phyloP scores from a whole-genome alignment of 2,113 vertebrate species.

The Lasiurus borealis region DNA sequence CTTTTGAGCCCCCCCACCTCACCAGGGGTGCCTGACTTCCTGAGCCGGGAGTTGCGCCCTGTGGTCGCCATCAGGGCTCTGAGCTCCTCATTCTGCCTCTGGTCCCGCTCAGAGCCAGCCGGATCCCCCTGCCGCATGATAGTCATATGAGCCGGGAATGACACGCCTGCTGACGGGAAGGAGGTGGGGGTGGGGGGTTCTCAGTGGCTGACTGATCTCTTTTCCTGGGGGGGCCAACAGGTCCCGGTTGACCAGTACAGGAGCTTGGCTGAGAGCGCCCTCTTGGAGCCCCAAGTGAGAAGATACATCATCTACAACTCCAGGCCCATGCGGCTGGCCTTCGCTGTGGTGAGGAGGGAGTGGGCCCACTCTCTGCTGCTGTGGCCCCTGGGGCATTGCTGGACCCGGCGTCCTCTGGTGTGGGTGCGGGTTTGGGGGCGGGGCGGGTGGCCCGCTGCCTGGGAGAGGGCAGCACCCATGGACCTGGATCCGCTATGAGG shows the following conservation, averaged over 20 bases:
- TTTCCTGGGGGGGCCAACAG: conserved; percentile 69
- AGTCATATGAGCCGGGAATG: neutral
- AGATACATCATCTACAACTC: conserved; percentile 88
- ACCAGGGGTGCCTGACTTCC: neutral
- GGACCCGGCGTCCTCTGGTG: rapidly evolving
- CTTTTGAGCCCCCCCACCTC: neutral
- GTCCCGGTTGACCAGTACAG: conserved; percentile 74
- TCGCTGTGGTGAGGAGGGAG: conserved; percentile 83
- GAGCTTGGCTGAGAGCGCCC: conserved; percentile 81
- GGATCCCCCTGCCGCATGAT: rapidly evolving
- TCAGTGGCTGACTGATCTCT: neutral
- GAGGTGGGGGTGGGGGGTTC: neutral
- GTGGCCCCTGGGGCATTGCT: rapidly evolving
- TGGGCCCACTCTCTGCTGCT: rapidly evolving
- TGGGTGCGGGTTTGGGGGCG: neutral
- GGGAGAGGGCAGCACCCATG: neutral
- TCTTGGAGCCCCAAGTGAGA: conserved; percentile 86
- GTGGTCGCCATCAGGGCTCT: neutral
- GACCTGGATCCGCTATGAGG: neutral
- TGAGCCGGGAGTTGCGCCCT: neutral
- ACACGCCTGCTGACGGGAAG: neutral
- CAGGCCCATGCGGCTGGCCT: conserved; percentile 80
- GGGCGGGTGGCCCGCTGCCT: neutral
- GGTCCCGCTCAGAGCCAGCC: neutral
- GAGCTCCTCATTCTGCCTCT: neutral